Conservation (phyloP, 2,113 vertebrate species). For the Ellobius talpinus region DNA sequence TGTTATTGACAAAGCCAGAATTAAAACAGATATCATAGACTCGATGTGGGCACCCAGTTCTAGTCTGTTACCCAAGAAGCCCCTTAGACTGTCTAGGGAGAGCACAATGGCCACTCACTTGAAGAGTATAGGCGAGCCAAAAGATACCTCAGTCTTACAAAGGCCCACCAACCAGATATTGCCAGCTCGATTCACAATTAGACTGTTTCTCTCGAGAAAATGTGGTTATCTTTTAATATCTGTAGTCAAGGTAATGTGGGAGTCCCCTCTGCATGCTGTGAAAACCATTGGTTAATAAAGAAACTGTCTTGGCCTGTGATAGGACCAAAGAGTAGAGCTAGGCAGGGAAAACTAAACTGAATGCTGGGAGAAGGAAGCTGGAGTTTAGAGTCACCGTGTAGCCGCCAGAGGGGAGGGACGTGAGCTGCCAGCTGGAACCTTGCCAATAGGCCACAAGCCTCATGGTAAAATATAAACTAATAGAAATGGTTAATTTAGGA, state of each 20-base stretch:
- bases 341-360: too few species aligned
- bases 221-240: not conserved
- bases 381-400: too few species aligned
- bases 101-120: not conserved
- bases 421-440: too few species aligned
- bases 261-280: too few species aligned
- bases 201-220: not conserved
- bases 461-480: too few species aligned
- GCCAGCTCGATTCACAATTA: not conserved
- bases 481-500: too few species aligned
- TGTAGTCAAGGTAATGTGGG: not conserved
- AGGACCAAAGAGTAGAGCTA: too few species aligned
- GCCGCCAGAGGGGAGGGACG: too few species aligned
- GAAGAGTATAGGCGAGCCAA: not conserved
- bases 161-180: not conserved
- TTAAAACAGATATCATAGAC: conserved; percentile 16
- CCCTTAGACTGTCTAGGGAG: not conserved
- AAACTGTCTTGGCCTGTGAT: too few species aligned
- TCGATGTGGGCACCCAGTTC: not conserved
- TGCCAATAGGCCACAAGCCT: too few species aligned
- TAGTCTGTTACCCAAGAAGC: not conserved
- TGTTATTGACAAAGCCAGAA: conserved; percentile 32
- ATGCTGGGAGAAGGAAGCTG: too few species aligned
- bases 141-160: not conserved
- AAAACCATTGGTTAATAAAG: too few species aligned